phyloP scores from a whole-genome alignment of 2,888 invertebrate species.

The Lamellibrachia satsuma region DNA sequence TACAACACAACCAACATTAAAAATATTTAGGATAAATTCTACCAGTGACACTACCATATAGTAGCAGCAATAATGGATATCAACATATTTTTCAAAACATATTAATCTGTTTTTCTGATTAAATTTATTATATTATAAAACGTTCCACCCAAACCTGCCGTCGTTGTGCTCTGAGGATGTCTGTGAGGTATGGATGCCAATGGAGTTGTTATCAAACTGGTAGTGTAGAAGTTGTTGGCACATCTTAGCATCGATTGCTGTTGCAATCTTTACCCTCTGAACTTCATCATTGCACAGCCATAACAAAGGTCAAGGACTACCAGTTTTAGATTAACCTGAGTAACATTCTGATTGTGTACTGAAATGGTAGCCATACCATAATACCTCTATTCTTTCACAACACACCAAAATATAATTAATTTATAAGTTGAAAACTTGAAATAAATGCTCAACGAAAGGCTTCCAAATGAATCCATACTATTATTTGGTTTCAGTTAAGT shows the following conservation, averaged over 20 bases:
- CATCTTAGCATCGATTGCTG: conserved; percentile 43
- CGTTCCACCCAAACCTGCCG: conserved; percentile 35
- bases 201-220: conserved; percentile 49
- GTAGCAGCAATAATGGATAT: neutral
- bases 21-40: neutral
- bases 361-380: too few relatives aligned
- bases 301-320: conserved; percentile 31
- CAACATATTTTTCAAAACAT: neutral
- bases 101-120: neutral
- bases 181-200: conserved; percentile 38
- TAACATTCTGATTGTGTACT: neutral
- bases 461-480: too few relatives aligned
- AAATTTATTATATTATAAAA: neutral
- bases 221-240: conserved; percentile 46
- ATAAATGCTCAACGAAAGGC: too few relatives aligned
- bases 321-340: neutral
- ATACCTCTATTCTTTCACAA: too few relatives aligned
- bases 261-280: conserved; percentile 45
- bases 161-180: conserved; percentile 41
- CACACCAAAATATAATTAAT: too few relatives aligned
- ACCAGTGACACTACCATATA: neutral
- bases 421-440: too few relatives aligned
- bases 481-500: too few relatives aligned
- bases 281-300: conserved; percentile 52
- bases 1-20: neutral